Conservation (phyloP, 1,140 invertebrate species). For the Philopotamus ludificatus region DNA sequence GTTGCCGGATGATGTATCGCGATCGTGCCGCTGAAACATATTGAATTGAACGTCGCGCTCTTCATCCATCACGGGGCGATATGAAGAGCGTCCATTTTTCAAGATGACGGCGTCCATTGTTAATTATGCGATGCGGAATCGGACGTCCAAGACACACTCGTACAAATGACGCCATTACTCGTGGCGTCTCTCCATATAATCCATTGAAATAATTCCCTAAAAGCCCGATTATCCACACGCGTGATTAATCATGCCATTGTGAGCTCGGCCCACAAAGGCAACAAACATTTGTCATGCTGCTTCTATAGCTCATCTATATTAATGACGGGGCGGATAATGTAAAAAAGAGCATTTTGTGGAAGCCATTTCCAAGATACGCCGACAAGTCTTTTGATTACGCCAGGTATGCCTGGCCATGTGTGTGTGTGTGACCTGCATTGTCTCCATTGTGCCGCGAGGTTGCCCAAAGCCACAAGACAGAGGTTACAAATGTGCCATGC, state of each 20-base stretch:
- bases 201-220: conserved; percentile 38
- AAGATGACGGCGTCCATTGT: neutral
- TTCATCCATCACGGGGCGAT: too few relatives aligned
- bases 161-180: conserved; percentile 15
- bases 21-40: too few relatives aligned
- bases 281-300: conserved; percentile 38
- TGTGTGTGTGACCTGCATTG: conserved; percentile 25
- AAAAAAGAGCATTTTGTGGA: conserved; percentile 16
- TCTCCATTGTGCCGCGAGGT: conserved; percentile 31
- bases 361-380: conserved; percentile 26
- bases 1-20: too few relatives aligned
- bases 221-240: conserved; percentile 31
- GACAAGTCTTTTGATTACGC: conserved; percentile 36
- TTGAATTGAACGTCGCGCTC: too few relatives aligned
- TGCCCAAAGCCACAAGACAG: conserved; percentile 25
- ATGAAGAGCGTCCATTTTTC: conserved; percentile 1
- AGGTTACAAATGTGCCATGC: neutral
- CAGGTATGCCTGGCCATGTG: conserved; percentile 20
- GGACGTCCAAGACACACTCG: neutral
- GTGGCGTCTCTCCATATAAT: conserved; percentile 14
- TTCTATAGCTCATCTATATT: conserved; percentile 37
- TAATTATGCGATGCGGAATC: neutral
- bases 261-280: conserved; percentile 29
- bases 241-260: conserved; percentile 39
- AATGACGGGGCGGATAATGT: conserved; percentile 26